A percentile compares a stretch with the other conserved stretches of the same genome.
phyloP scores from a whole-genome alignment of 2,113 vertebrate genomes.

The Alexandromys fortis region DNA sequence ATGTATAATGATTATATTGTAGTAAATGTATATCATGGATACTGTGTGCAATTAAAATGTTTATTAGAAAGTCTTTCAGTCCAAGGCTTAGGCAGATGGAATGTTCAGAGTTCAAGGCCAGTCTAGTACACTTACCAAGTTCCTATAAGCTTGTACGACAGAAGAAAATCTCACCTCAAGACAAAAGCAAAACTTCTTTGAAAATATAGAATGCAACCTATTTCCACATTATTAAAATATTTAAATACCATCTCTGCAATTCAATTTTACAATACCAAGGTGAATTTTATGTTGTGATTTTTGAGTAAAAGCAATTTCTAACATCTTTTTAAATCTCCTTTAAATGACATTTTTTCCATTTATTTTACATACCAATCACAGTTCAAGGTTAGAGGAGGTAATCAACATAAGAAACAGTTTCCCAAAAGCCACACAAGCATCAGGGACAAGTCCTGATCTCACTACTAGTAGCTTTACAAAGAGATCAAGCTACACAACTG shows the following conservation, averaged over 20 bases:
- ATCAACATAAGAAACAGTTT: too few relatives aligned
- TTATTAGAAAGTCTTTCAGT: not conserved
- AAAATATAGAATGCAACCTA: conserved; percentile 15
- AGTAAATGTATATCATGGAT: not conserved
- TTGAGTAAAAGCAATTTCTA: not conserved
- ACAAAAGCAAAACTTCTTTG: not conserved
- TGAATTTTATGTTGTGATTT: conserved; percentile 32
- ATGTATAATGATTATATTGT: not conserved
- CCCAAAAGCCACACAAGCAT: too few relatives aligned
- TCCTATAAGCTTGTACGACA: not conserved
- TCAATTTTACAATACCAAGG: not conserved
- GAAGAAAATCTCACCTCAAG: not conserved
- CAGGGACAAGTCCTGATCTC: too few relatives aligned
- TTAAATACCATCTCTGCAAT: not conserved
- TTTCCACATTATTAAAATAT: conserved; percentile 2
- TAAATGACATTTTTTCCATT: too few relatives aligned
- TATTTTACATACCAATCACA: too few relatives aligned
- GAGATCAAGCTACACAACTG: too few relatives aligned
- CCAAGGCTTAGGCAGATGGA: not conserved
- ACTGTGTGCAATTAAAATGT: not conserved
- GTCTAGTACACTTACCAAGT: not conserved
- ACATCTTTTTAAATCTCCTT: too few relatives aligned
- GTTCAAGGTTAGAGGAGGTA: too few relatives aligned
- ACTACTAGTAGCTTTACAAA: too few relatives aligned
- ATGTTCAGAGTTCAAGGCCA: not conserved